Percentiles rank a stretch among this genome's conserved stretches.
Conservation (phyloP, 2,888 invertebrate species). For the Eristalis pertinax region DNA sequence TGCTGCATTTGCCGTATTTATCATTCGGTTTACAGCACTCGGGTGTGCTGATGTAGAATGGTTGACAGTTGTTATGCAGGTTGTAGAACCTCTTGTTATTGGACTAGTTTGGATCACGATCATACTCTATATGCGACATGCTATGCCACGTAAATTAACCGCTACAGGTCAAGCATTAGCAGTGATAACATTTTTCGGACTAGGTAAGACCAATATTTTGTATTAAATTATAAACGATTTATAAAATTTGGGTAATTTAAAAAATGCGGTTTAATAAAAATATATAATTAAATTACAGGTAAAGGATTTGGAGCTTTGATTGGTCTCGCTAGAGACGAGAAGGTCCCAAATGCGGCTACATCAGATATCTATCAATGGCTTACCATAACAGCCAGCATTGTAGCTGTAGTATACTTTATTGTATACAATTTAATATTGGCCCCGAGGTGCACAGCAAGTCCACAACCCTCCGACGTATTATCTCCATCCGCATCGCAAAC, state of each 20-base stretch:
- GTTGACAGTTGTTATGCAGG: constrained; percentile 87
- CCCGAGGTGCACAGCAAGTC: constrained; percentile 87
- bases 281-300: constrained; percentile 81
- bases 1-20: constrained; percentile 90
- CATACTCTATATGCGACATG: constrained; percentile 90
- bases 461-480: constrained; percentile 83
- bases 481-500: constrained; percentile 82
- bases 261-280: not conserved
- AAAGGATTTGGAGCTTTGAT: constrained; percentile 88
- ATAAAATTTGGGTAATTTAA: not conserved
- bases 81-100: constrained; percentile 88
- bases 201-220: constrained; percentile 81
- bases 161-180: constrained; percentile 90
- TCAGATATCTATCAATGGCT: constrained; percentile 85
- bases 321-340: constrained; percentile 82
- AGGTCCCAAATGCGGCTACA: constrained; percentile 74
- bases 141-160: constrained; percentile 89
- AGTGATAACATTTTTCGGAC: constrained; percentile 90
- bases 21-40: constrained; percentile 87
- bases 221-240: not conserved
- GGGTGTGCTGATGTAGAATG: constrained; percentile 83
- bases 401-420: constrained; percentile 87
- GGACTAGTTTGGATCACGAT: constrained; percentile 91
- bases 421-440: constrained; percentile 89
- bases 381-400: constrained; percentile 85